A percentile compares a stretch with the other conserved stretches of the same genome.
Conservation (phyloP, 2,888 invertebrate species). For the Apodemia duryi region DNA sequence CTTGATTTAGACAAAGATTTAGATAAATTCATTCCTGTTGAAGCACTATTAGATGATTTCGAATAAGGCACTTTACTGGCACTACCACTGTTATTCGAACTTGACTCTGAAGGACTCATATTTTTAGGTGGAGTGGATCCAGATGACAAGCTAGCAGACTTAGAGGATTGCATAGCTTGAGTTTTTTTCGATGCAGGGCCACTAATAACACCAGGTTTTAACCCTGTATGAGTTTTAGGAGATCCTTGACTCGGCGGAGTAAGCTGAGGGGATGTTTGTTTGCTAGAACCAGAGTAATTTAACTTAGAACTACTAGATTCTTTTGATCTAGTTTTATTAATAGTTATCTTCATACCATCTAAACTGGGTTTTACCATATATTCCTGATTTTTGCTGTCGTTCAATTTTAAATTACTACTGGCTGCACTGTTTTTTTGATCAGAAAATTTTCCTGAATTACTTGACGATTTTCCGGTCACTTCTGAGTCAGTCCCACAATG, state of each 20-base stretch:
- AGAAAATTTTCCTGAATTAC: constrained; percentile 61
- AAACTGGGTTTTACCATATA: constrained; percentile 94
- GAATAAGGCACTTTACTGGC: constrained; percentile 71
- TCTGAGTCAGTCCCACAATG: constrained; percentile 80
- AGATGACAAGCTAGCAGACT: constrained; percentile 54
- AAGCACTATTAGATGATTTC: constrained; percentile 62
- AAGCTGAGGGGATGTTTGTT: constrained; percentile 68
- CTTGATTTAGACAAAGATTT: constrained; percentile 72
- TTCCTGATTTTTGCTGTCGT: constrained; percentile 84
- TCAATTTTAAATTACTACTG: constrained; percentile 58
- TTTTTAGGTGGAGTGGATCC: constrained; percentile 70
- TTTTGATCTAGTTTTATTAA: constrained; percentile 91
- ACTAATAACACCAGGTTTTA: constrained; percentile 91
- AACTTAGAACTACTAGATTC: constrained; percentile 77
- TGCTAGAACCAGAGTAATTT: constrained; percentile 67
- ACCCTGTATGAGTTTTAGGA: constrained; percentile 88
- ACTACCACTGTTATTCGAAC: constrained; percentile 44
- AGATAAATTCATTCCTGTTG: constrained; percentile 63
- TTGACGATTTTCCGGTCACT: constrained; percentile 67
- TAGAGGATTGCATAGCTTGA: constrained; percentile 79
- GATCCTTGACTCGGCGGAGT: constrained; percentile 81
- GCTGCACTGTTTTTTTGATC: constrained; percentile 67
- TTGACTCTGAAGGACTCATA: constrained; percentile 59
- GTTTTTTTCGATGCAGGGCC: constrained; percentile 92
- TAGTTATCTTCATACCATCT: constrained; percentile 94